Evolutionary conservation across 2,888 invertebrate genomes (phyloP).

Genomic region (Eupeodes luniger): DNA sequence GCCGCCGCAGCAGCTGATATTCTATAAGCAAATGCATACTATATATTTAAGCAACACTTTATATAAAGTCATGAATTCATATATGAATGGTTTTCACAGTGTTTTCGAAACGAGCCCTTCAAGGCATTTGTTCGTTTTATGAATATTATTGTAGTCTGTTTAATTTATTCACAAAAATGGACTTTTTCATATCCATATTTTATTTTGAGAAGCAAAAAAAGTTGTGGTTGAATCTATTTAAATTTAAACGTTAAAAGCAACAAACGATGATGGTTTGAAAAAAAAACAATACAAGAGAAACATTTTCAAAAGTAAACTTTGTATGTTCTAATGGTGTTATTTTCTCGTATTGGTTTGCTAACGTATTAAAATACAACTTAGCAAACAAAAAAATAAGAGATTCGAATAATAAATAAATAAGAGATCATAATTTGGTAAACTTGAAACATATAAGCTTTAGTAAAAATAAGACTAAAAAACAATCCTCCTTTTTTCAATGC

Average conservation of each 20-base stretch:
- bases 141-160: not conserved
- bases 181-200: not conserved
- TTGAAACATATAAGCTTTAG: too few relatives aligned
- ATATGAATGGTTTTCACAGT: slow-evolving; percentile 26
- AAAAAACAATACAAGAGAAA: too few relatives aligned
- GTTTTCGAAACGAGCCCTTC: slow-evolving; percentile 19
- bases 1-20: too few relatives aligned
- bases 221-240: not conserved
- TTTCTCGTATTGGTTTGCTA: too few relatives aligned
- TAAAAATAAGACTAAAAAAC: too few relatives aligned
- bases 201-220: not conserved
- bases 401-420: too few relatives aligned
- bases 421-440: too few relatives aligned
- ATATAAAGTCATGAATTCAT: slow-evolving; percentile 42
- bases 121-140: not conserved
- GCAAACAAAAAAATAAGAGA: too few relatives aligned
- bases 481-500: too few relatives aligned
- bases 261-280: not conserved
- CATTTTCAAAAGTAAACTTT: too few relatives aligned
- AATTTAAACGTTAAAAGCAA: not conserved
- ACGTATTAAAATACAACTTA: too few relatives aligned
- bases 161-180: slow-evolving; percentile 34
- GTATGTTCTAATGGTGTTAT: too few relatives aligned
- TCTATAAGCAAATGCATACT: not conserved
- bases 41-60: slow-evolving; percentile 23